phyloP scores from a whole-genome alignment of 2,888 invertebrate species.

The Trichopoda pennipes region DNA sequence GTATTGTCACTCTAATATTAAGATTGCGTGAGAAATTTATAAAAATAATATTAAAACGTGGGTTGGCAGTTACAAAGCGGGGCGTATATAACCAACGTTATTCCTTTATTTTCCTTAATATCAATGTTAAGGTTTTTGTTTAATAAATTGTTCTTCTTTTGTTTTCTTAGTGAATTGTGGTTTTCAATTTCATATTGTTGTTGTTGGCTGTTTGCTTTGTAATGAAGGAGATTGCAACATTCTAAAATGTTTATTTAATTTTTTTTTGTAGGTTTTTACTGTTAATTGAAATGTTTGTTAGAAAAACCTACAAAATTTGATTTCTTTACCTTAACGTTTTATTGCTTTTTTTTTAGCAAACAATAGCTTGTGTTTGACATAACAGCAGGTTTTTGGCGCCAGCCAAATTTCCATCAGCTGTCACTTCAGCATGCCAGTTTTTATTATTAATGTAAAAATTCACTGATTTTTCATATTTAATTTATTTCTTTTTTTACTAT shows the following conservation, averaged over 20 bases:
- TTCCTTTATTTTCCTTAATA: slow-evolving; percentile 18
- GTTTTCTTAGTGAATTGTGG: slow-evolving; percentile 25
- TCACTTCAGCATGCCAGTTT: not conserved
- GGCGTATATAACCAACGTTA: slow-evolving; percentile 7
- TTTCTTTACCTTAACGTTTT: not conserved
- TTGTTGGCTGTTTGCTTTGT: no score
- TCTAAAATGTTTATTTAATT: slow-evolving; percentile 33
- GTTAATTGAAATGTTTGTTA: slow-evolving; percentile 45
- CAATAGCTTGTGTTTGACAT: slow-evolving; percentile 13
- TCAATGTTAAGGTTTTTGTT: slow-evolving; percentile 23
- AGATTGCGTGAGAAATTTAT: slow-evolving; percentile 62
- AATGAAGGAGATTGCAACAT: slow-evolving; percentile 37
- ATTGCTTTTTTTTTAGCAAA: slow-evolving; percentile 15
- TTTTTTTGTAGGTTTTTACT: slow-evolving; percentile 43
- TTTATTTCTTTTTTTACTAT: no score
- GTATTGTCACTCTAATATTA: slow-evolving; percentile 47
- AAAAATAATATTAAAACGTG: slow-evolving; percentile 37
- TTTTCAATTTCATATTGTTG: slow-evolving; percentile 16
- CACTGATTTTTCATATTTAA: not conserved
- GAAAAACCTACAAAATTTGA: slow-evolving; percentile 25
- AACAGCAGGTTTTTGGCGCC: slow-evolving; percentile 61
- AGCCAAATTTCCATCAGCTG: slow-evolving; percentile 13
- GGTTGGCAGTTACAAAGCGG: slow-evolving; percentile 29
- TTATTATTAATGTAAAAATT: not conserved
- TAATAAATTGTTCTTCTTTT: slow-evolving; percentile 15